Evolutionary conservation across 2,113 vertebrate species (phyloP).

Genomic region (Pachyramphus minor): DNA sequence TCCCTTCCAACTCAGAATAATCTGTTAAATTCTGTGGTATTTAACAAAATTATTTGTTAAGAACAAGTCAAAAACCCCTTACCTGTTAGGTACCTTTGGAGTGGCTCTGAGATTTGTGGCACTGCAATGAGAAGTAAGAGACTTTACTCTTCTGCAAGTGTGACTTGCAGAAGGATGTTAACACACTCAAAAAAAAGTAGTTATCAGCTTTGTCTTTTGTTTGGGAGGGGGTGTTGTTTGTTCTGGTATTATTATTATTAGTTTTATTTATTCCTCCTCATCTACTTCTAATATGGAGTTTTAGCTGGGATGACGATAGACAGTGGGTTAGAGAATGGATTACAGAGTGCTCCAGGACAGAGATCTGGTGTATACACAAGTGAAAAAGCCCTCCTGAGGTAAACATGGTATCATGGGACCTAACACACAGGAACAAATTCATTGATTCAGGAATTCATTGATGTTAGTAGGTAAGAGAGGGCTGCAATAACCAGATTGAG

Average conservation of each 20-base stretch:
- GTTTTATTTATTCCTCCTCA: neutral
- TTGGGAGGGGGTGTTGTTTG: neutral
- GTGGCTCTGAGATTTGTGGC: neutral
- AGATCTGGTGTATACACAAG: neutral
- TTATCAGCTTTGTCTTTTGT: neutral
- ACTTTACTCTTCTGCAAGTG: neutral
- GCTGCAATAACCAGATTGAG: fast-evolving
- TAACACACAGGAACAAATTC: neutral
- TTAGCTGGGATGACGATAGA: neutral
- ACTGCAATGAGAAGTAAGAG: neutral
- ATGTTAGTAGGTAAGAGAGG: neutral
- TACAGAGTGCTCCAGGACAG: neutral
- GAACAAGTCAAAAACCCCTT: neutral
- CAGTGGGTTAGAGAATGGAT: neutral
- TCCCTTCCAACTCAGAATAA: neutral
- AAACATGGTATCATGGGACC: neutral
- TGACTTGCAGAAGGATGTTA: neutral
- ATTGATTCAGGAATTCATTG: neutral
- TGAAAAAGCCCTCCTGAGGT: neutral
- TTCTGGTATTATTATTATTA: neutral
- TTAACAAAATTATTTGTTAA: neutral
- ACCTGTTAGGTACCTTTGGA: slow-evolving; percentile 13
- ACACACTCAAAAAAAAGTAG: neutral
- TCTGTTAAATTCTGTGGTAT: neutral
- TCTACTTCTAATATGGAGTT: neutral